Conservation (phyloP, 2,113 vertebrate species). For the Pluvialis apricaria region DNA sequence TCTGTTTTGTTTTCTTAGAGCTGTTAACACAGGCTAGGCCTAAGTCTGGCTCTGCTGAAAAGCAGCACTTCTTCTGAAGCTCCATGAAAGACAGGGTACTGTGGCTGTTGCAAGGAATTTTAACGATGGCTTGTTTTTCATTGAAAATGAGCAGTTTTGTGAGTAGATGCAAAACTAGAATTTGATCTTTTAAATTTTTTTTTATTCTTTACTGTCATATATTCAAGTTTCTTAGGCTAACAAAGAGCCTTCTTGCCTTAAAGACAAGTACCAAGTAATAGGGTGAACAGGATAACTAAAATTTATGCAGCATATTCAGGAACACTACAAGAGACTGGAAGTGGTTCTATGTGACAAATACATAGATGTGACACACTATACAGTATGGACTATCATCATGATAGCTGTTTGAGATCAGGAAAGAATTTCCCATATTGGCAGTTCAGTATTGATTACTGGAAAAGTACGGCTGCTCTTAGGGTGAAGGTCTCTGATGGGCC, state of each 20-base stretch:
- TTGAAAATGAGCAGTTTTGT: neutral
- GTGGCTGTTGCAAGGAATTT: neutral
- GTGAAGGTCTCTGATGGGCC: neutral
- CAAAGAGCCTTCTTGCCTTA: neutral
- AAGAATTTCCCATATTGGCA: neutral
- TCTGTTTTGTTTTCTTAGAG: neutral
- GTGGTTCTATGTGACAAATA: neutral
- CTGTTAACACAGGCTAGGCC: neutral
- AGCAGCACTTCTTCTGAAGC: neutral
- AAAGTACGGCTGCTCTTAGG: neutral
- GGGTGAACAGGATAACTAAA: neutral
- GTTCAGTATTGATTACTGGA: neutral
- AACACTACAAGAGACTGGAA: neutral
- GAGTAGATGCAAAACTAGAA: neutral
- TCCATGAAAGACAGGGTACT: neutral
- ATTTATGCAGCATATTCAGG: neutral
- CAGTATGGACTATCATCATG: neutral
- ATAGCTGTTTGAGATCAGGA: neutral
- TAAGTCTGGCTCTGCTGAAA: neutral
- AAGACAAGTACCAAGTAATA: slow-evolving; percentile 15
- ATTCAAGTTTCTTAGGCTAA: neutral
- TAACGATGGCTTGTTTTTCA: neutral
- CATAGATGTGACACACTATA: accelerated
- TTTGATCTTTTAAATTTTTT: neutral
- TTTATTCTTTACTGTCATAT: neutral